Evolutionary conservation across 2,113 vertebrate species (phyloP), one percentile per base, ranked within the genome.

Genomic region (Thamnaconus septentrionalis): DNA sequence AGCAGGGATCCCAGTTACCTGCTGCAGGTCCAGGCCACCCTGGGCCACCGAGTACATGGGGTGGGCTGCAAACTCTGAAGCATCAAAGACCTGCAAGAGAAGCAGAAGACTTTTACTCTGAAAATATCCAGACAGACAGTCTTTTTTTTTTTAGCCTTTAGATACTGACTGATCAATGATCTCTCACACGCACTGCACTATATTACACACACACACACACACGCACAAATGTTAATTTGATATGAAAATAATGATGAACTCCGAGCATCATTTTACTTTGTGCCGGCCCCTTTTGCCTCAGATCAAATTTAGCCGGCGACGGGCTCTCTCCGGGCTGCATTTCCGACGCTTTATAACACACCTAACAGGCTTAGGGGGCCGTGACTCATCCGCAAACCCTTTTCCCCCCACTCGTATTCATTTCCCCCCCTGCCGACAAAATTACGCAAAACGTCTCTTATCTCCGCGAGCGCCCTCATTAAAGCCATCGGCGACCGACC

Each of bases 1-100:
- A 56, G 8, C 40, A 45, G 47, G 53, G 18, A 40, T 45, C 60
- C 18, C 12, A 54, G 71, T 69, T 86, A 90, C 90, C 84, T 91
- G 90, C 76, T 91, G 90, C 66, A 91, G 85, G 63, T 91, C 89
- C 61, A 91, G 80, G 64, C 86, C 87, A 12, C 85, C 84, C 69
- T 91, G 90, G 62, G 87, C 55, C 61, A 91, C 78, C 31, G 90
- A 89, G 80, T 91, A 91, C 43, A 91, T 54, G 48, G 87, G 90
- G 74, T 91, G 89, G 44, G 87, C 84, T 46, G 89, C 84, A 66
- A 83, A 91, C 49, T 91, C 90, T 10, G 89, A 82, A 1, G 88
- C 87, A 45, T 91, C 87, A 61, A 87, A 89, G 79, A 90, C 79
- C 87, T 86, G 54, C 10, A 71, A 10, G 42, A 50, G 12, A 47